Evolutionary conservation across 2,113 vertebrate genomes (phyloP), one percentile per base, ranked within the genome.

Genomic region (Protomyctophum bolini): DNA sequence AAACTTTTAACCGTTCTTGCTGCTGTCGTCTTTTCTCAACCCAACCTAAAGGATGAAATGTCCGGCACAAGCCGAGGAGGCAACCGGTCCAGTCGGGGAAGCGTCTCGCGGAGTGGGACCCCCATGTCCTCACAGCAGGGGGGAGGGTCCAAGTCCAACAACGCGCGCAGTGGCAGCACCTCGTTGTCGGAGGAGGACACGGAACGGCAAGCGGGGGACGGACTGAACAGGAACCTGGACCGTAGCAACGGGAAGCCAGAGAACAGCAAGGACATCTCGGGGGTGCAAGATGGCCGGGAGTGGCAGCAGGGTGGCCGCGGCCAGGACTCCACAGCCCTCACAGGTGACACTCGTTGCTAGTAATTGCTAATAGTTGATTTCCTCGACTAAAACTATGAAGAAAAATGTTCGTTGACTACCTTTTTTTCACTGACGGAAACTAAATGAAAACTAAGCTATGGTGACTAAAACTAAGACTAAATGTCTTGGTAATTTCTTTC

Each of bases 11-110:
- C 21, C 6, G 57, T 45, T 62, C 46, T 9, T 14, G 8, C 0
- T 33, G n/a, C 29, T 54, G 8, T 41, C 51, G n/a, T 11, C 21
- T 52, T 1, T 9, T 56, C 47, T 15, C 50, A 56, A 56, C 1
- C 63, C 57, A 14, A 63, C 68, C 67, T 74, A 10, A 79, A 99
- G 98, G 98, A 99, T 95, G 98, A 99, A 80, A 87, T 98, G 72
- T 93, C 95, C 66, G 91, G 91, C 51, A 76, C 86, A 12, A 94
- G 90, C 87, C 94, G 88, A 45, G 75, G 90, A 68, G 91, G 91
- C 63, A 93, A 94, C 72, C 89, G 60, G 56, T 56, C 80, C 47
- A 45, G 59, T n/a, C 76, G 76, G 54, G 64, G 94, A 79, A 79
- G 87, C 33, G 88, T 91, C 56, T 94, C 94, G 69, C 97, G 94